phyloP scores from a whole-genome alignment of 2,113 vertebrate genomes.

The Erinaceus europaeus region DNA sequence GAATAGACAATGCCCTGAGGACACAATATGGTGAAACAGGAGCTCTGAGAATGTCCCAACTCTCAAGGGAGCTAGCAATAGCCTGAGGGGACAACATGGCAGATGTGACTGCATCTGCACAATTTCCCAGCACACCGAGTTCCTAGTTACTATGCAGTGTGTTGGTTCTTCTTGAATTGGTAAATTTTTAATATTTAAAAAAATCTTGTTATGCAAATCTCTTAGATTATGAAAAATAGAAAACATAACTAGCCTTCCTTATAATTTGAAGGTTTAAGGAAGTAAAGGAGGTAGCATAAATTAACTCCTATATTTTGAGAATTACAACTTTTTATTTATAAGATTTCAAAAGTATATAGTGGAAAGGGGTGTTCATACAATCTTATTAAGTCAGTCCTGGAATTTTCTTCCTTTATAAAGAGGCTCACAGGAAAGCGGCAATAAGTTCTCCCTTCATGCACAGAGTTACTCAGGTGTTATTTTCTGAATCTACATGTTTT shows the following conservation, averaged over 20 bases:
- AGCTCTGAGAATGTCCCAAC: too few relatives aligned
- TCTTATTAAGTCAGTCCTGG: neutral
- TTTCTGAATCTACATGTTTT: neutral
- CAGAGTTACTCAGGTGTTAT: fast-evolving
- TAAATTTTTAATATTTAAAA: neutral
- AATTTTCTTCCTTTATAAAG: neutral
- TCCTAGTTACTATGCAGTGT: neutral
- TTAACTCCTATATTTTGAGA: neutral
- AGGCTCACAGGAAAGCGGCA: neutral
- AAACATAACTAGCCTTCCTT: neutral
- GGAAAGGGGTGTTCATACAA: neutral
- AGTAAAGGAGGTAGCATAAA: too few relatives aligned
- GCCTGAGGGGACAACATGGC: too few relatives aligned
- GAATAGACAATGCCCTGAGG: too few relatives aligned
- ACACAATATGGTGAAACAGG: too few relatives aligned
- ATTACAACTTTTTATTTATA: neutral
- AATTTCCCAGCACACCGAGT: too few relatives aligned
- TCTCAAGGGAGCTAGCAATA: too few relatives aligned
- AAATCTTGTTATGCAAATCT: too few relatives aligned
- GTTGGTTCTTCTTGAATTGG: neutral
- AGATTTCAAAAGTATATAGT: neutral
- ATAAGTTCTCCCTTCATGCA: neutral
- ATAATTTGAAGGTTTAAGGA: neutral
- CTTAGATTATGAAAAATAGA: neutral
- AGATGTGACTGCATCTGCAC: too few relatives aligned